phyloP scores from a whole-genome alignment of 2,113 vertebrate species.

The Lamprologus lemairii region DNA sequence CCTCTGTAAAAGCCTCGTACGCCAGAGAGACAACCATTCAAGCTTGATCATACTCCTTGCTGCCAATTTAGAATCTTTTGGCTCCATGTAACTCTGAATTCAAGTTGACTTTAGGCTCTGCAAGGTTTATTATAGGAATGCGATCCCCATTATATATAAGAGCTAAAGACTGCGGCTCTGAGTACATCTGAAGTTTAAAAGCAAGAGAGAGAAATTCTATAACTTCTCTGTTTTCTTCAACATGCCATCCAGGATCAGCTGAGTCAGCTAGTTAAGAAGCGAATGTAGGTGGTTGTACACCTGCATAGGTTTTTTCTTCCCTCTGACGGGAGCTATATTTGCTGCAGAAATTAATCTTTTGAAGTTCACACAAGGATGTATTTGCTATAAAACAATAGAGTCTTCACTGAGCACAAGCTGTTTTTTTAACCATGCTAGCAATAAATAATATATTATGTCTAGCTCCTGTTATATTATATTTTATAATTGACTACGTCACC shows the following conservation, averaged over 20 bases:
- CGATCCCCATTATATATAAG: background rate
- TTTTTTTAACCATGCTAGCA: background rate
- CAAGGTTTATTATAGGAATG: background rate
- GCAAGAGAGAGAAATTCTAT: background rate
- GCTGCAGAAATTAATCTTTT: background rate
- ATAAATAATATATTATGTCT: background rate
- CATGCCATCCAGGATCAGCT: background rate
- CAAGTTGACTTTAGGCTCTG: background rate
- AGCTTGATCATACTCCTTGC: background rate
- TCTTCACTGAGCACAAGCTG: background rate
- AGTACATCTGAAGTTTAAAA: background rate
- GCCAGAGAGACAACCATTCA: background rate
- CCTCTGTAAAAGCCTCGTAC: background rate
- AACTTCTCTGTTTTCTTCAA: background rate
- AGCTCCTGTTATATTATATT: background rate
- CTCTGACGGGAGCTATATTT: background rate
- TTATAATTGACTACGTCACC: background rate
- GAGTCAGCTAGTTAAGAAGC: background rate
- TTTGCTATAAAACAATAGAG: background rate
- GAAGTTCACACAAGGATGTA: background rate
- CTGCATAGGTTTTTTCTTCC: background rate
- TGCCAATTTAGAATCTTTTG: background rate
- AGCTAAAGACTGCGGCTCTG: background rate
- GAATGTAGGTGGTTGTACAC: background rate
- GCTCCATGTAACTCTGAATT: background rate